Percentiles rank a stretch among this genome's conserved stretches.
These are phyloP conservation scores for Pagrus major DNA, from an alignment of 2,113 vertebrate genomes.

Conservation along the genomic window DNA sequence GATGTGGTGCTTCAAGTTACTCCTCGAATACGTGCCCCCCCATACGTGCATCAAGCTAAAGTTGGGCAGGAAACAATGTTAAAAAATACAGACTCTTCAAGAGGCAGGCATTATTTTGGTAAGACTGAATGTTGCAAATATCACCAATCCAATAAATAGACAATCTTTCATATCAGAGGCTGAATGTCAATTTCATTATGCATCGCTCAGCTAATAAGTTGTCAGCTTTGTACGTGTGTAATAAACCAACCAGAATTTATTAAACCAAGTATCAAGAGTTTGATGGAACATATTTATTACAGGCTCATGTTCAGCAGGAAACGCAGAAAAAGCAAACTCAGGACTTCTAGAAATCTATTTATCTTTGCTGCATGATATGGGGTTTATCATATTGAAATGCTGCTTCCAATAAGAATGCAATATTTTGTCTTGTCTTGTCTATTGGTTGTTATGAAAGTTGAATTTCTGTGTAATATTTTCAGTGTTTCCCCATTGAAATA, in stretches of 20 bases:
- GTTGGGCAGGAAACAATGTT: slow-evolving; percentile 16
- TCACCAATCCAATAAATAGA: slow-evolving; percentile 5
- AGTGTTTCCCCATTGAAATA: neutral
- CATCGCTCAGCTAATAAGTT: slow-evolving; percentile 28
- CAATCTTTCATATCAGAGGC: neutral
- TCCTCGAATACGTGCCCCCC: too few species aligned
- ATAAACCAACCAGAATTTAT: slow-evolving; percentile 1
- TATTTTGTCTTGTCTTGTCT: neutral
- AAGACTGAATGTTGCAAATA: slow-evolving; percentile 11
- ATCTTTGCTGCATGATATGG: slow-evolving; percentile 2
- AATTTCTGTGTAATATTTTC: neutral
- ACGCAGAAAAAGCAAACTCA: slow-evolving; percentile 18
- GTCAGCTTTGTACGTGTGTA: slow-evolving; percentile 14
- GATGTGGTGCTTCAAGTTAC: neutral
- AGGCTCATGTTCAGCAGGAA: slow-evolving; percentile 31
- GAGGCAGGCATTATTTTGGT: neutral
- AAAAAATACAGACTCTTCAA: neutral
- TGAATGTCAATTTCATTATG: slow-evolving; percentile 13
- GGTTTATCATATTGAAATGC: neutral
- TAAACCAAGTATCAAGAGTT: slow-evolving; percentile 23
- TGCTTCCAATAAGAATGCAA: neutral
- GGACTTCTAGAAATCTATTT: slow-evolving; percentile 40
- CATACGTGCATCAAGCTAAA: too few species aligned
- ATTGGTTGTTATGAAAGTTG: neutral
- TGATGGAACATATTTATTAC: slow-evolving; percentile 19